A percentile compares a stretch with the other conserved stretches of the same genome.
Evolutionary conservation across 2,888 invertebrate species (phyloP).

Genomic region (Pimpla rufipes): DNA sequence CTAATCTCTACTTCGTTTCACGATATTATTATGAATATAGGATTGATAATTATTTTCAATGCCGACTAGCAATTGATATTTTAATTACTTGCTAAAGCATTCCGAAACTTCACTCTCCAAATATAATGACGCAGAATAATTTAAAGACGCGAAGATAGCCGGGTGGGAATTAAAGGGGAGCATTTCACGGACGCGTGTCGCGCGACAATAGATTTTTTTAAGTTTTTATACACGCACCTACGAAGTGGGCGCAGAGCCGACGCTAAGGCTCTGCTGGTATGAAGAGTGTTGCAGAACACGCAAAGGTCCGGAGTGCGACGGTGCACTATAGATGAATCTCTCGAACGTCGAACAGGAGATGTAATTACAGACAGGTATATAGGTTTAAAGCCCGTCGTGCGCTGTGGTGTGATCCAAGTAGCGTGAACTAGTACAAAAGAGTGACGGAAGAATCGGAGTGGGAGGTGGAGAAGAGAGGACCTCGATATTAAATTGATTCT

Average conservation of each 20-base stretch:
- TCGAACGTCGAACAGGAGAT: constrained; percentile 25
- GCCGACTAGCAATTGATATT: no score
- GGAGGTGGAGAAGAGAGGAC: constrained; percentile 30
- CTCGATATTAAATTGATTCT: constrained; percentile 80
- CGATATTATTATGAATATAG: no score
- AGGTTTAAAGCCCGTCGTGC: constrained; percentile 37
- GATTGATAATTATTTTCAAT: no score
- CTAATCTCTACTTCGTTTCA: no score
- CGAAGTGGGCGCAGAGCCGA: background rate
- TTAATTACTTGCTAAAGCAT: no score
- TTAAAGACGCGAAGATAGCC: constrained; percentile 1
- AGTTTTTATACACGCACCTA: background rate
- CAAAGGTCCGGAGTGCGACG: constrained; percentile 13
- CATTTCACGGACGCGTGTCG: constrained; percentile 15
- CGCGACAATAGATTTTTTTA: background rate
- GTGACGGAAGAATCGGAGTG: constrained; percentile 16
- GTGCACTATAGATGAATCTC: constrained; percentile 40
- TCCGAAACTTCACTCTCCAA: no score
- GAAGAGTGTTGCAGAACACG: constrained; percentile 25
- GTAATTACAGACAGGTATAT: constrained; percentile 51
- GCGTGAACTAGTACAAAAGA: constrained; percentile 8
- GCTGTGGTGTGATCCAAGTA: background rate
- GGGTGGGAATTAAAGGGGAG: background rate
- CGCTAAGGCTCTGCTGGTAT: background rate
- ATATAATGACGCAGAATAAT: background rate